A percentile compares a stretch with the other conserved stretches of the same genome.
Conservation (phyloP, 2,888 invertebrate species). For the Drosophila multiciliata region DNA sequence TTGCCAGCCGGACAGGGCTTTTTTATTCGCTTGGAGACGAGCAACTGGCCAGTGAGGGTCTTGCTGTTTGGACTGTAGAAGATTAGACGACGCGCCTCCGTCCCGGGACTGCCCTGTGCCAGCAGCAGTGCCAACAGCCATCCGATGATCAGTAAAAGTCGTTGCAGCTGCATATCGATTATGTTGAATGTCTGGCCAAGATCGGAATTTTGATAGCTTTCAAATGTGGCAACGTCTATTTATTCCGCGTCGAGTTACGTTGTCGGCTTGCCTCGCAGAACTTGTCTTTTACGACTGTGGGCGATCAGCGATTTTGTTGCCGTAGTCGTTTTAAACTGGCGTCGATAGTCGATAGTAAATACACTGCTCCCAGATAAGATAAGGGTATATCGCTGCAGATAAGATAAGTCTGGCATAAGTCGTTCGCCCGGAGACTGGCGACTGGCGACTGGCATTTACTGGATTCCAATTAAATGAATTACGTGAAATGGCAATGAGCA, state of each 20-base stretch:
- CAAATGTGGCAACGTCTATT: neutral
- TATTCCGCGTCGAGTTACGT: conserved; percentile 15
- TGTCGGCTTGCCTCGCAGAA: conserved; percentile 9
- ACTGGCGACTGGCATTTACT: conserved; percentile 8
- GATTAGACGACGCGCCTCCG: conserved; percentile 66
- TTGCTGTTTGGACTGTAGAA: conserved; percentile 69
- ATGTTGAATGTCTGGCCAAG: neutral
- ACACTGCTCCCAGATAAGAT: conserved; percentile 53
- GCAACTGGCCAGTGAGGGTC: conserved; percentile 72
- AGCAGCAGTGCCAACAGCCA: conserved; percentile 57
- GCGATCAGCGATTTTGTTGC: conserved; percentile 28
- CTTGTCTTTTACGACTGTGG: conserved; percentile 60
- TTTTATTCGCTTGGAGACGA: conserved; percentile 58
- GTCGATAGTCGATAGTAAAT: conserved; percentile 57
- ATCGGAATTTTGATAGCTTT: neutral
- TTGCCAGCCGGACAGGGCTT: conserved; percentile 76
- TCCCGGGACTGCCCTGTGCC: conserved; percentile 36
- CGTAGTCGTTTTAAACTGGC: conserved; percentile 26
- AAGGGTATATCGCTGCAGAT: conserved; percentile 41
- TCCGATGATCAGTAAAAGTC: conserved; percentile 40
- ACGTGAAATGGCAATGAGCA: conserved; percentile 7
- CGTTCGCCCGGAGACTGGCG: neutral
- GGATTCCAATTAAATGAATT: conserved; percentile 28
- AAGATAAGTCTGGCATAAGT: conserved; percentile 16
- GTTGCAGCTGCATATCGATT: conserved; percentile 54